Conservation (phyloP, 2,888 invertebrate species). For the Gryllus longicercus region DNA sequence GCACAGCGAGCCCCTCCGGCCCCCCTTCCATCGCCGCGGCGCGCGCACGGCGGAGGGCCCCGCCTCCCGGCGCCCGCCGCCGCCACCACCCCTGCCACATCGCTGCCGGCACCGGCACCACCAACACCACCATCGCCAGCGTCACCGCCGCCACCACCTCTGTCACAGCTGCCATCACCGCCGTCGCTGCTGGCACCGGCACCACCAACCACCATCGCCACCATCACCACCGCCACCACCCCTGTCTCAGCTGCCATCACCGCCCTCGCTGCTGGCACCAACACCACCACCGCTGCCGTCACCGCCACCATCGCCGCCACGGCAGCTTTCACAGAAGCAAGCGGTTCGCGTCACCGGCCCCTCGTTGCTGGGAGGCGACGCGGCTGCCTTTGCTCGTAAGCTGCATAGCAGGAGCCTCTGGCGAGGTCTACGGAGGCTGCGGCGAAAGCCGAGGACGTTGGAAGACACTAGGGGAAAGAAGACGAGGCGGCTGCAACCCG, state of each 20-base stretch:
- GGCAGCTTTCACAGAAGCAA: constrained; percentile 2
- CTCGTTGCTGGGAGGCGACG: neutral
- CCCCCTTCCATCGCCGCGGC: neutral
- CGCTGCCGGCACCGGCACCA: neutral
- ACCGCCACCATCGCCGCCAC: neutral
- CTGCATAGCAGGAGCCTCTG: neutral
- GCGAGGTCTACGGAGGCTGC: too few relatives aligned
- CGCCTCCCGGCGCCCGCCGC: neutral
- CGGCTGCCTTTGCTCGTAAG: neutral
- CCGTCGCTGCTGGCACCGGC: too few relatives aligned
- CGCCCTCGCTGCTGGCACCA: too few relatives aligned
- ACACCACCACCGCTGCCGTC: neutral
- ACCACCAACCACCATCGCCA: accelerated
- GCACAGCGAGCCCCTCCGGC: neutral
- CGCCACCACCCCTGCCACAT: neutral
- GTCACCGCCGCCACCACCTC: neutral
- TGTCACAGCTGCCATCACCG: neutral
- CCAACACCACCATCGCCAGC: neutral
- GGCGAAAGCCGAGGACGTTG: too few relatives aligned
- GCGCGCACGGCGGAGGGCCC: neutral
- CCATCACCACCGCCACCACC: too few relatives aligned
- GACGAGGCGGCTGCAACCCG: too few relatives aligned
- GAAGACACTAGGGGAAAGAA: too few relatives aligned
- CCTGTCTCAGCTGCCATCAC: too few relatives aligned
- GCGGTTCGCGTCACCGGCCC: neutral